Evolutionary conservation across 2,797 vertebrate genomes (phyloP).

Genomic region (Tapera naevia): DNA sequence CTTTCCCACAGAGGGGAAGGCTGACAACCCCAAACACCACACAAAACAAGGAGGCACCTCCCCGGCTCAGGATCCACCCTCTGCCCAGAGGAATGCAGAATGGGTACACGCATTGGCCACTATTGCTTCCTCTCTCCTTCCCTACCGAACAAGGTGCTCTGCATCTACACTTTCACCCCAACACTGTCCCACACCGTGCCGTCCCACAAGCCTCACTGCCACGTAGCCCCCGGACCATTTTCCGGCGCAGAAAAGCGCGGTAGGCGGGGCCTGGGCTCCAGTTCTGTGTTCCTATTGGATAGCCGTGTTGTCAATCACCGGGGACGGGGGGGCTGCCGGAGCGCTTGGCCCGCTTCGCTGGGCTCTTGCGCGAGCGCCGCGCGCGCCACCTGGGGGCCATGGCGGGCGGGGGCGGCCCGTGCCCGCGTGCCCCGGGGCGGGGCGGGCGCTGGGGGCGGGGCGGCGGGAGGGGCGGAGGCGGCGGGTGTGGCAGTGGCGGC

Average conservation of each 20-base stretch:
- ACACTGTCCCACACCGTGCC: no score
- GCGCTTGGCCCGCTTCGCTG: accelerated
- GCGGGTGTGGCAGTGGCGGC: no score
- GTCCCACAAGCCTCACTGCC: no score
- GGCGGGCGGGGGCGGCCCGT: accelerated
- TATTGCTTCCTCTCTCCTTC: accelerated
- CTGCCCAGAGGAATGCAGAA: neutral
- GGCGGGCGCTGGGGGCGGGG: no score
- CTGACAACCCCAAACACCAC: neutral
- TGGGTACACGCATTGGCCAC: accelerated
- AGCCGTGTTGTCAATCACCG: accelerated
- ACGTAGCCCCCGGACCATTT: accelerated
- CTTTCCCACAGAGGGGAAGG: accelerated
- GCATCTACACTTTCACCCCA: no score
- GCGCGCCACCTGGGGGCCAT: neutral
- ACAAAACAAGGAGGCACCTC: accelerated
- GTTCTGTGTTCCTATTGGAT: neutral
- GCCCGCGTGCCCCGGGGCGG: neutral
- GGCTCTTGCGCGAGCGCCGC: neutral
- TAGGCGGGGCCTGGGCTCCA: neutral
- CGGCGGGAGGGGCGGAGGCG: neutral
- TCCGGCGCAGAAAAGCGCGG: accelerated
- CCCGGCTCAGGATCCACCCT: no score
- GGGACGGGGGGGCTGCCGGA: neutral
- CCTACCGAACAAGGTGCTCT: no score